These are phyloP conservation scores for Chlorocebus sabaeus DNA, from an alignment of 2,113 vertebrate genomes.

Conservation along the genomic window DNA sequence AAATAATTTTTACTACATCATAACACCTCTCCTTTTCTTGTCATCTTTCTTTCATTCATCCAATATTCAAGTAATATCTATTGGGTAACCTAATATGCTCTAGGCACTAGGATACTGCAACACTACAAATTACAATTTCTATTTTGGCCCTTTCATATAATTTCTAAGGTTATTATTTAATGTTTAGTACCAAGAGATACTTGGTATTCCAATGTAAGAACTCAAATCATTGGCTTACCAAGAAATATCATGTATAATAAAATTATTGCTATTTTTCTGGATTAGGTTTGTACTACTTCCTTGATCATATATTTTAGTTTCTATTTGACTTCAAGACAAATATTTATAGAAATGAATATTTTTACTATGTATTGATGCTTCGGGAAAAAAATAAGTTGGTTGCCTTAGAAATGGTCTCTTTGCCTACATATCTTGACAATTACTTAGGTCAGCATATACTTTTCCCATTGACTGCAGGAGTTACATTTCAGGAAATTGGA, in stretches of 20 bases:
- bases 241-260: neutral
- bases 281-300: neutral
- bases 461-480: neutral
- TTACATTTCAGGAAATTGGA: constrained; percentile 21
- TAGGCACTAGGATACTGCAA: neutral
- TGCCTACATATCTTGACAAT: neutral
- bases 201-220: neutral
- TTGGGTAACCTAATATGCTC: neutral
- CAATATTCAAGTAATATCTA: neutral
- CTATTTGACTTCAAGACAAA: neutral
- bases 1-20: neutral
- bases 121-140: neutral
- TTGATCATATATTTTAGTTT: constrained; percentile 16
- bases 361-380: neutral
- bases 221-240: neutral
- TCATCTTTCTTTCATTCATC: neutral
- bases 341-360: neutral
- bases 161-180: neutral
- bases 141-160: neutral
- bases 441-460: neutral
- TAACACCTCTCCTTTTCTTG: neutral
- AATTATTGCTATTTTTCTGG: neutral
- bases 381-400: neutral
- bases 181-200: neutral
- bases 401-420: constrained; percentile 24